Evolutionary conservation across 2,113 vertebrate genomes (phyloP).

Genomic region (Notiomystis cincta): DNA sequence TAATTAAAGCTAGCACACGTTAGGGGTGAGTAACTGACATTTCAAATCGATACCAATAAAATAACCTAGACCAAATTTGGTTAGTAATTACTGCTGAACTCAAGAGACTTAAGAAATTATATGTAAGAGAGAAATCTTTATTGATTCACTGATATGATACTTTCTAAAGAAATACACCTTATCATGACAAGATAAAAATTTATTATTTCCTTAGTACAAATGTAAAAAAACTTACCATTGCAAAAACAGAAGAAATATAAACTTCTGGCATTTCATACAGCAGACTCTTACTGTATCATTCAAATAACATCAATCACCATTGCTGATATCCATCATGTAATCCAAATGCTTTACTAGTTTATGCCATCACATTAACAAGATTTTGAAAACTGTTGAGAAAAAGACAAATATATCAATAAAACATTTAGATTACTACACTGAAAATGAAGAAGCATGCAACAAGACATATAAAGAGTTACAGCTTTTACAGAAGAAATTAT

Average conservation of each 20-base stretch:
- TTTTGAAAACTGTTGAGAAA: slow-evolving; percentile 70
- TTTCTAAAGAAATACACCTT: not conserved
- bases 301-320: slow-evolving; percentile 44
- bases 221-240: slow-evolving; percentile 62
- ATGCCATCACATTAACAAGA: slow-evolving; percentile 53
- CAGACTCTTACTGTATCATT: slow-evolving; percentile 18
- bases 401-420: slow-evolving; percentile 49
- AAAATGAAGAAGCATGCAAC: not conserved
- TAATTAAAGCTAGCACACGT: not conserved
- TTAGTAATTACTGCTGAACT: not conserved
- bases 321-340: slow-evolving; percentile 50
- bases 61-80: not conserved
- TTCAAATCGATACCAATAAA: not conserved
- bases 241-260: slow-evolving; percentile 37
- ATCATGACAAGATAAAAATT: not conserved
- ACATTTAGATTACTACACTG: not conserved
- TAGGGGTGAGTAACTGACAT: not conserved
- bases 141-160: not conserved
- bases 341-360: slow-evolving; percentile 59
- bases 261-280: slow-evolving; percentile 26
- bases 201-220: not conserved
- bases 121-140: not conserved
- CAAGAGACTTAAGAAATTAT: not conserved
- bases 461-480: not conserved
- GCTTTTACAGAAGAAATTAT: not conserved